Percentiles rank a stretch among this genome's conserved stretches.
Evolutionary conservation across 2,888 invertebrate species (phyloP).

Genomic region (Hirtodrosophila alboralis): DNA sequence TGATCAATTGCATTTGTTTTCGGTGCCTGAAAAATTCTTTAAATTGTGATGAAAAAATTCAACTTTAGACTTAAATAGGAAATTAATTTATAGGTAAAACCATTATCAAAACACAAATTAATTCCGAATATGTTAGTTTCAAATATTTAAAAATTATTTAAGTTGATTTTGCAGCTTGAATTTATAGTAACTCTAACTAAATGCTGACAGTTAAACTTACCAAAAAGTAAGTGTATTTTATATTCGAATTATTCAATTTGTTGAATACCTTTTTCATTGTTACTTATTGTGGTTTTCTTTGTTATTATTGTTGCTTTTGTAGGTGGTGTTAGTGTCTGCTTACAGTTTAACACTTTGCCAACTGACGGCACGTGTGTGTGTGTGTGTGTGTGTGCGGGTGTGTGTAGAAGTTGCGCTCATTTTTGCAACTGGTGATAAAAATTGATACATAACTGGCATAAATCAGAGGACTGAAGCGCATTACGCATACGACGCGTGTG

Average conservation of each 20-base stretch:
- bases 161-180: too few species aligned
- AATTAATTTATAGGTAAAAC: too few species aligned
- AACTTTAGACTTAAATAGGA: too few species aligned
- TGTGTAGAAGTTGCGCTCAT: constrained; percentile 36
- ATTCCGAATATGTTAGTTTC: too few species aligned
- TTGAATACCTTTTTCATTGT: constrained; percentile 8
- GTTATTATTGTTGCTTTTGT: constrained; percentile 7
- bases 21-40: too few species aligned
- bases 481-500: constrained; percentile 66
- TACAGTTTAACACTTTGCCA: constrained; percentile 76
- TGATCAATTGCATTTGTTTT: too few species aligned
- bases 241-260: background rate
- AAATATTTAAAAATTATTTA: too few species aligned
- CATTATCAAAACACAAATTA: too few species aligned
- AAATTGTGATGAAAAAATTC: too few species aligned
- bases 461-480: constrained; percentile 75
- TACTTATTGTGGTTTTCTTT: constrained; percentile 1
- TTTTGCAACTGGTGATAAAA: constrained; percentile 81
- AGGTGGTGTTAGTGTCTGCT: constrained; percentile 60
- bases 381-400: too few species aligned
- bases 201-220: too few species aligned
- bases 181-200: too few species aligned
- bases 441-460: constrained; percentile 83
- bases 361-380: constrained; percentile 8
- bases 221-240: constrained; percentile 7